Conservation (phyloP, 2,113 vertebrate genomes). For the Nestor notabilis region DNA sequence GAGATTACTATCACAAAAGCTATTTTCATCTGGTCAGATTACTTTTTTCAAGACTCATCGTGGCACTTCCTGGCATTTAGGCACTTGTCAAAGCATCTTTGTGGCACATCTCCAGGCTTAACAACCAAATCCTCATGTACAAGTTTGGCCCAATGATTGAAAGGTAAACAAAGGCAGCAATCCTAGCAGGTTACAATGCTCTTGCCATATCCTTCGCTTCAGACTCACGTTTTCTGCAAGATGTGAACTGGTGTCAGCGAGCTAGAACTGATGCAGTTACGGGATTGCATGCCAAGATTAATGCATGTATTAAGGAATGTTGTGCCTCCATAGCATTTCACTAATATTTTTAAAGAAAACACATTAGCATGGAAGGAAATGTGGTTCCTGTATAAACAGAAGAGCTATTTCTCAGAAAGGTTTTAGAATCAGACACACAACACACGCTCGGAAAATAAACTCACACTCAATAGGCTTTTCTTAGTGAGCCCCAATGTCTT, state of each 20-base stretch:
- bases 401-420: conserved; percentile 5
- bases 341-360: conserved; percentile 45
- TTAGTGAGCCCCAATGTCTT: background rate
- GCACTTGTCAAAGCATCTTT: background rate
- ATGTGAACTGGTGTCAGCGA: background rate
- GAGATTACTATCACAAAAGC: background rate
- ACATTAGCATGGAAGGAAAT: conserved; percentile 31
- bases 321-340: background rate
- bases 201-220: background rate
- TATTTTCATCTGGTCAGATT: background rate
- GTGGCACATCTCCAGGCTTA: background rate
- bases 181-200: background rate
- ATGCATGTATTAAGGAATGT: background rate
- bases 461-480: conserved; percentile 22
- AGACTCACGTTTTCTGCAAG: background rate
- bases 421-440: conserved; percentile 12
- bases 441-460: background rate
- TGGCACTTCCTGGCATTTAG: background rate
- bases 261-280: background rate
- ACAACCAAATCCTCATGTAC: background rate
- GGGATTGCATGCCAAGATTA: conserved; percentile 6
- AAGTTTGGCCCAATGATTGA: background rate
- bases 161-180: background rate
- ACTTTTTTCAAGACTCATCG: background rate
- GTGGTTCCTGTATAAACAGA: conserved; percentile 20